Conservation (phyloP, 2,113 vertebrate species). For the Colossoma macropomum region DNA sequence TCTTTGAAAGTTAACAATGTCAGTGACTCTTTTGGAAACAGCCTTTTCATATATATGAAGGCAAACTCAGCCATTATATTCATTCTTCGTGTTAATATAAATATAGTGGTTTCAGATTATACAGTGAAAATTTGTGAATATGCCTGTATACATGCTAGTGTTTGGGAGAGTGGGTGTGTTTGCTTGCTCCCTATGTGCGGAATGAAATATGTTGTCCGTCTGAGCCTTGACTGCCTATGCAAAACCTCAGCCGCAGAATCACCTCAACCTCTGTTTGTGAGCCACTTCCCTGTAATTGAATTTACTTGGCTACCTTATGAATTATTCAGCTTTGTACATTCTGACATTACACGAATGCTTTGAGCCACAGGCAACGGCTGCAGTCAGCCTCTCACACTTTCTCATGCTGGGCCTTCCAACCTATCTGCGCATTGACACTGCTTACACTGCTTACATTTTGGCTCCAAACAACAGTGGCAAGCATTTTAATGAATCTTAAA, state of each 20-base stretch:
- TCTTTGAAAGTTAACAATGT: background rate
- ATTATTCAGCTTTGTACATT: conserved; percentile 56
- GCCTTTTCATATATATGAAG: too few relatives aligned
- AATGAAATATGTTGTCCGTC: background rate
- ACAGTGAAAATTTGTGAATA: background rate
- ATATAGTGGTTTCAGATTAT: too few relatives aligned
- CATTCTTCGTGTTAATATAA: too few relatives aligned
- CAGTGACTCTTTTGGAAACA: too few relatives aligned
- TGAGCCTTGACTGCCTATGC: conserved; percentile 11
- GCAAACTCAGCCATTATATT: too few relatives aligned
- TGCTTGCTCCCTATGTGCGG: background rate
- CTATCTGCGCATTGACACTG: conserved; percentile 38
- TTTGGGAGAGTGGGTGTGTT: background rate
- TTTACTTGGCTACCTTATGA: conserved; percentile 47
- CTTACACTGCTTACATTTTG: conserved; percentile 17
- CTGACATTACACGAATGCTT: conserved; percentile 53
- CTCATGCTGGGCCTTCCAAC: background rate
- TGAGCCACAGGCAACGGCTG: conserved; percentile 43
- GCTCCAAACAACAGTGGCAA: background rate
- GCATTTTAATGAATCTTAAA: conserved; percentile 21
- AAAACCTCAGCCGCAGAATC: conserved; percentile 28
- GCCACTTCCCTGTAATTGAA: conserved; percentile 53
- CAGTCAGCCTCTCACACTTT: conserved; percentile 43
- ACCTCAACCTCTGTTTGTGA: conserved; percentile 32
- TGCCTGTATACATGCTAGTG: background rate